Evolutionary conservation across 2,113 vertebrate species (phyloP).

Genomic region (Anhinga anhinga): DNA sequence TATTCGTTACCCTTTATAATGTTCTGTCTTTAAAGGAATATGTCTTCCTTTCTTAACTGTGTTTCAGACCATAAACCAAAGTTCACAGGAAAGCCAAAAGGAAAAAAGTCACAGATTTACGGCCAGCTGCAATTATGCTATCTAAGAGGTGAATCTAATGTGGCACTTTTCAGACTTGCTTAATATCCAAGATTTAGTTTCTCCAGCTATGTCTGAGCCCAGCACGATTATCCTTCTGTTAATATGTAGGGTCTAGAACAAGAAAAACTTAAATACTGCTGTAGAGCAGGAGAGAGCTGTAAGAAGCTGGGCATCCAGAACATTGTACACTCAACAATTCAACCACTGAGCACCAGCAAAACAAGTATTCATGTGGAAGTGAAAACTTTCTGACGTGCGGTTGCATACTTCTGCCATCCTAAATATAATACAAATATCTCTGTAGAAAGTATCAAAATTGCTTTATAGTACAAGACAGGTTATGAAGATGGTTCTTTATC

Average conservation of each 20-base stretch:
- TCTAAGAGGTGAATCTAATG: neutral
- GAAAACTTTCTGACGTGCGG: neutral
- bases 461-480: neutral
- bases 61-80: neutral
- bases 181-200: neutral
- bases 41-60: neutral
- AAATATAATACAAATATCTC: neutral
- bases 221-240: neutral
- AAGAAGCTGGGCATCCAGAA: neutral
- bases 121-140: neutral
- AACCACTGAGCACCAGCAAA: neutral
- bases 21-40: neutral
- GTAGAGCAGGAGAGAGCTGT: neutral
- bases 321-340: neutral
- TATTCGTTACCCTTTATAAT: neutral
- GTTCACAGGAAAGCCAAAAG: neutral
- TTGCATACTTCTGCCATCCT: neutral
- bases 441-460: slow-evolving; percentile 21
- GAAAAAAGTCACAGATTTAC: neutral
- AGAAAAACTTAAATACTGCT: neutral
- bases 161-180: neutral
- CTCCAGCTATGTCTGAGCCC: neutral
- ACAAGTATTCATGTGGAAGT: neutral
- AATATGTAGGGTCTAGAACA: neutral
- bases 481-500: slow-evolving; percentile 4